Base-by-base conservation (phyloP, 2,113 vertebrate species). In the Psittacara wagleri region DNA sequence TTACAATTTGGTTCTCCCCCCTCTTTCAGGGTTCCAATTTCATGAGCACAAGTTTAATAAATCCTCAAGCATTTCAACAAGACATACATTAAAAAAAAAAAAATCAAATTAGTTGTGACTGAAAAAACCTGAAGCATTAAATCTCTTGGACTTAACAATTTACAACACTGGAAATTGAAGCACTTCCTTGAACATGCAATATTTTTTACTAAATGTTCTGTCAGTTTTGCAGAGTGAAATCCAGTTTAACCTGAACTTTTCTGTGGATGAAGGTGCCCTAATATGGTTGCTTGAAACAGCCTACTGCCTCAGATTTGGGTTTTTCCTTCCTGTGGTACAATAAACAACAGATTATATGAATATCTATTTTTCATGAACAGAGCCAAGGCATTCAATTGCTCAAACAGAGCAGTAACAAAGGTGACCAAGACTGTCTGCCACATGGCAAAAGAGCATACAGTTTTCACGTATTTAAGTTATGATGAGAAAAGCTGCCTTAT, bases 381-480 rank as follows among this genome's bases (percentile, higher is more conserved):
- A 83, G 43, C 33, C 55, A 81, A 84, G 46, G 19, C 10, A 52
- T 17, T 82, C 33, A 39, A 3, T 23, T 79, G 23, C 66, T 72
- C 82, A n/a, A 31, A 68, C 41, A 70, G 52, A 89, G 16, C 12
- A 91, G 29, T 24, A 73, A 90, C 33, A 66, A 79, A 90, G 6
- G 35, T 75, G 39, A 93, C 27, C 39, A 85, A 46, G 33, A 82
- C 22, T 55, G 43, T 79, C 82, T 68, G 54, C 67, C 54, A 66
- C 3, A 67, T 0, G 8, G 44, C 14, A 83, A 52, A 76, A 77
- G 59, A 88, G 16, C 59, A 81, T 28, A 81, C 0, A 0, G 24
- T 72, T 81, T 90, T 62, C 55, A 91, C 11, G 55, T 81, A 75
- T 52, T 81, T 68, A 86, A 63, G 20, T 69, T 67, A 20, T 27